Evolutionary conservation across 2,797 vertebrate genomes (phyloP).

Genomic region (Pseudocheirus occidentalis): DNA sequence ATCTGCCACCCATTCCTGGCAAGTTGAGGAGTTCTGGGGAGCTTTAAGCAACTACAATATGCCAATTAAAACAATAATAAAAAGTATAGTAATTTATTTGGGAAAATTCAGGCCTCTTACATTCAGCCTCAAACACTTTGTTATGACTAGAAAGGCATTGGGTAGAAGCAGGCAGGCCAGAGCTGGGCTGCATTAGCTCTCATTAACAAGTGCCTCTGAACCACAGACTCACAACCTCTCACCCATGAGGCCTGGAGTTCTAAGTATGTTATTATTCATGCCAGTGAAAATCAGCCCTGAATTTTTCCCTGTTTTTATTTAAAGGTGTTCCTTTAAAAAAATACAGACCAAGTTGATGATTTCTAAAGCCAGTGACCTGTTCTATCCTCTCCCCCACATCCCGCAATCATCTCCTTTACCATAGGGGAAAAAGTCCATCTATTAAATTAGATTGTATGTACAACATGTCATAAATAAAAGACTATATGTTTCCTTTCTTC

Average conservation of each 20-base stretch:
- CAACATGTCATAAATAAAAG: conserved; percentile 32
- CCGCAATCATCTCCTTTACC: not conserved
- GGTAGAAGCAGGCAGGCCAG: not conserved
- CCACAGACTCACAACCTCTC: not conserved
- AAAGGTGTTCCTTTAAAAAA: not conserved
- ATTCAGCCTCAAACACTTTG: conserved; percentile 8
- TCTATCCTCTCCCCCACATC: not conserved
- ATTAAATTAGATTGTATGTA: conserved; percentile 40
- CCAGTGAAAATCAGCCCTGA: not conserved
- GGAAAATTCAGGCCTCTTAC: not conserved
- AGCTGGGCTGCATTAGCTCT: not conserved
- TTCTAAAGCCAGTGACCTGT: not conserved
- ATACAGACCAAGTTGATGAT: not conserved
- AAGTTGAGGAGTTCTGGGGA: not conserved
- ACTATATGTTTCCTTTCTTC: conserved; percentile 53
- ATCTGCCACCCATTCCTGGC: not conserved
- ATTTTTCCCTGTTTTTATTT: not conserved
- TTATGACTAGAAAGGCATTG: conserved; percentile 4
- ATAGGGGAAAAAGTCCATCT: conserved; percentile 18
- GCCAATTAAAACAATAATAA: conserved; percentile 13
- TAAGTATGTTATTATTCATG: not conserved
- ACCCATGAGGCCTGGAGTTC: not conserved
- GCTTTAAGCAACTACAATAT: not conserved
- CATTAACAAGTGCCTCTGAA: conserved; percentile 9
- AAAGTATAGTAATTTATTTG: conserved; percentile 3